Conservation (phyloP, 1,140 invertebrate species). For the Procambarus clarkii region DNA sequence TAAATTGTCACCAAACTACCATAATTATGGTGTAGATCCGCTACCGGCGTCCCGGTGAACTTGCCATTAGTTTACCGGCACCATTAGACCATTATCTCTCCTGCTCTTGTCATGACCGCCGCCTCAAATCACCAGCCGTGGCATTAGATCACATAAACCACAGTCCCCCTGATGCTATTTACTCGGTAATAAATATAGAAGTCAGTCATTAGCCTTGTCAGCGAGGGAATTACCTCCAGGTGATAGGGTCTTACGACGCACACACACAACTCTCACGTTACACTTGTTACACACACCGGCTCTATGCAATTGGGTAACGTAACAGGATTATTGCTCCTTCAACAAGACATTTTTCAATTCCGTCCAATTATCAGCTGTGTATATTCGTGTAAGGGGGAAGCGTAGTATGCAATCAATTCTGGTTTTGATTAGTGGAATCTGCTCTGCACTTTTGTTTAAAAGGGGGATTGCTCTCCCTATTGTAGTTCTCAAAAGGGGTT, state of each 20-base stretch:
- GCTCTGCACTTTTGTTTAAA: no score
- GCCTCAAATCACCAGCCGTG: not conserved
- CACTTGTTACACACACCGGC: no score
- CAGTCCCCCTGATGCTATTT: not conserved
- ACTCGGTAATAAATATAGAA: not conserved
- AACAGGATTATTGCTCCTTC: not conserved
- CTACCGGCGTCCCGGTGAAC: not conserved
- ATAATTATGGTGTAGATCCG: not conserved
- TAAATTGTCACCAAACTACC: not conserved
- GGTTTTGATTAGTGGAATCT: no score
- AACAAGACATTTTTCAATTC: not conserved
- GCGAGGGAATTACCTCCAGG: not conserved
- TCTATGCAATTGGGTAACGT: no score
- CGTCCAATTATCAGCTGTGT: not conserved
- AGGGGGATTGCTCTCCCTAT: no score
- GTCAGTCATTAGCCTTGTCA: not conserved
- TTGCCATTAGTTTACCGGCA: not conserved
- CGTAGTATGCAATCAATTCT: not conserved
- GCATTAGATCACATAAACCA: constrained; percentile 12
- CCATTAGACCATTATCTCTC: constrained; percentile 12
- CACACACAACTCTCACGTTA: not conserved
- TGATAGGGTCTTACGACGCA: not conserved
- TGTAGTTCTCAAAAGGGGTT: no score
- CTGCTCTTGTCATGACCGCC: not conserved
- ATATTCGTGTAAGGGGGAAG: not conserved